phyloP scores from a whole-genome alignment of 1,140 invertebrate species.

The Drosophila ficusphila region DNA sequence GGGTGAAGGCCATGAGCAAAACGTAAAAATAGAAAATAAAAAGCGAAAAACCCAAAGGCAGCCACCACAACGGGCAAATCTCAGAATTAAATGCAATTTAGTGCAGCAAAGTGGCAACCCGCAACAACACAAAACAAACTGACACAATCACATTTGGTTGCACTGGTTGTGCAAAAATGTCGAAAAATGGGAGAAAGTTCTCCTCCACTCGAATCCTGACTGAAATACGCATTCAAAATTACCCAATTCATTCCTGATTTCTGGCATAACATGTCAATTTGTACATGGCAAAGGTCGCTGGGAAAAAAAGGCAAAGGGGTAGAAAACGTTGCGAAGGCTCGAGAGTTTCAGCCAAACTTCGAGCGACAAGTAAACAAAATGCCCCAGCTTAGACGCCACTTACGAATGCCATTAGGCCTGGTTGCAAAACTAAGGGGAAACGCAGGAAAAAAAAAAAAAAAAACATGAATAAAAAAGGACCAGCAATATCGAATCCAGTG shows the following conservation, averaged over 20 bases:
- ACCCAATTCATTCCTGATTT: slow-evolving; percentile 78
- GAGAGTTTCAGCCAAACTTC: slow-evolving; percentile 18
- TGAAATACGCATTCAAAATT: slow-evolving; percentile 64
- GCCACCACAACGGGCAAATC: slow-evolving; percentile 61
- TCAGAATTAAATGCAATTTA: slow-evolving; percentile 81
- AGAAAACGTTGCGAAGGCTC: slow-evolving; percentile 22
- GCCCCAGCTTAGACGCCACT: slow-evolving; percentile 68
- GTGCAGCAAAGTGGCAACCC: slow-evolving; percentile 76
- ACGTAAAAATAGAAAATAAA: slow-evolving; percentile 24
- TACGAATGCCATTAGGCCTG: slow-evolving; percentile 70
- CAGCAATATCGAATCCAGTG: slow-evolving; percentile 31
- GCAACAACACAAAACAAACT: slow-evolving; percentile 41
- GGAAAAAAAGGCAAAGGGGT: not conserved
- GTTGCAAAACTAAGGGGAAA: slow-evolving; percentile 16
- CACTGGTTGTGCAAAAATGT: slow-evolving; percentile 42
- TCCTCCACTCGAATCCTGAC: slow-evolving; percentile 26
- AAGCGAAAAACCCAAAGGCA: slow-evolving; percentile 21
- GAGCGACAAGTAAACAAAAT: slow-evolving; percentile 54
- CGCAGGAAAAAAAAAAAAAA: no score
- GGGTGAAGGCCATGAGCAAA: slow-evolving; percentile 64
- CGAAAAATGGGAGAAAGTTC: slow-evolving; percentile 52
- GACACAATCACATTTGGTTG: slow-evolving; percentile 49
- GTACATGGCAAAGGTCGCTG: slow-evolving; percentile 47
- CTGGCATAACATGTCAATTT: slow-evolving; percentile 79
- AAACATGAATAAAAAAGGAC: slow-evolving; percentile 21